Conservation (phyloP, 2,888 invertebrate genomes). For the Orchesella flavescens region DNA sequence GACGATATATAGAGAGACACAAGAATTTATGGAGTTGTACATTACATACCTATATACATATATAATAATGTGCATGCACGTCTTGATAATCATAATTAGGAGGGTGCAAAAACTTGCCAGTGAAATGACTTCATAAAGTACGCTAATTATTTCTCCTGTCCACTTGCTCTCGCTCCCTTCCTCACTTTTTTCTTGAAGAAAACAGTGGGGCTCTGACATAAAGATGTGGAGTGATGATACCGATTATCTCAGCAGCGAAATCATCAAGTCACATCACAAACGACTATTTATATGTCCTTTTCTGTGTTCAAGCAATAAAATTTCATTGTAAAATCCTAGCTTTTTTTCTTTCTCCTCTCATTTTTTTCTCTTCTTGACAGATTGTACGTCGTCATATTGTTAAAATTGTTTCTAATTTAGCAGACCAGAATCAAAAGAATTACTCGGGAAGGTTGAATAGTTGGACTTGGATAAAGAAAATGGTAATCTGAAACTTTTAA, state of each 20-base stretch:
- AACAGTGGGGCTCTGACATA: constrained; percentile 44
- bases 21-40: too few relatives aligned
- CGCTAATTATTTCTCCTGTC: constrained; percentile 55
- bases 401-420: constrained; percentile 11
- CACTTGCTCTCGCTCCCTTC: constrained; percentile 26
- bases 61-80: constrained; percentile 27
- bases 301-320: constrained; percentile 14
- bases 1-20: too few relatives aligned
- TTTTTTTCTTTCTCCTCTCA: not conserved
- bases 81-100: constrained; percentile 55
- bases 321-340: constrained; percentile 7
- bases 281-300: constrained; percentile 29
- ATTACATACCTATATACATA: too few relatives aligned
- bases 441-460: not conserved
- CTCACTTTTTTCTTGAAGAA: constrained; percentile 26
- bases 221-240: constrained; percentile 51
- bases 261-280: constrained; percentile 48
- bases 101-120: constrained; percentile 57
- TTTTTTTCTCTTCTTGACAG: not conserved
- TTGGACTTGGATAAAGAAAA: not conserved
- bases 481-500: not conserved
- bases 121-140: constrained; percentile 58
- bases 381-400: constrained; percentile 8
- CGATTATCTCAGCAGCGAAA: constrained; percentile 38
- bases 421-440: not conserved